Base-by-base conservation (phyloP, 2,797 vertebrate genomes). In the Sebastes trivittatus region DNA sequence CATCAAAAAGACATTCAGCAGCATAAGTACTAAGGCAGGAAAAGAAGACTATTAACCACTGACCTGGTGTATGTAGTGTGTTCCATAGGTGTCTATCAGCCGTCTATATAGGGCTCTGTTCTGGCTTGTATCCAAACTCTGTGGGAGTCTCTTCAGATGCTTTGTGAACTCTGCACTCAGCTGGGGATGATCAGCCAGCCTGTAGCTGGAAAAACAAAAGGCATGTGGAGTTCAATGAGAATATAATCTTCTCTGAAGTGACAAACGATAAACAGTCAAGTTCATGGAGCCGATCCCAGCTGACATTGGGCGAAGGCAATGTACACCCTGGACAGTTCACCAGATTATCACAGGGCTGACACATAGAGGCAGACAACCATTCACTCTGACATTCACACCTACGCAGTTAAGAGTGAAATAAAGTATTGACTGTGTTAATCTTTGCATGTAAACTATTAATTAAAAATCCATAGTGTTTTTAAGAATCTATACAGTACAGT, bases 81-180 rank as follows among this genome's bases (percentile, higher is more conserved):
- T 98, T 32, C 97, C 97, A 0, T 96, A 98, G 30, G 85, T 96
- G 86, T 95, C 88, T 72, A 98, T 96, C 9, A 97, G 91, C 4
- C 93, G 89, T 30, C 72, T 84, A 66, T 97, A 98, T 9, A 92
- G 72, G 0, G 89, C 72, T 87, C 77, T 81, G 10, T 91, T 94
- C 65, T 90, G 89, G 54, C 13, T 34, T 32, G 89, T 90, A 1
- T 87, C 91, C 23, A 96, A 90, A 16, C 81, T 52, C 60, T 54
- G 82, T 0, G 96, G 96, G 75, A 98, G 96, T 60, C 42, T 83
- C 56, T 54, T 90, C 30, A 98, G 77, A 59, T 95, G 95, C 52
- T 82, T 95, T 23, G 64, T 93, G 93, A 98, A 98, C 77, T 97
- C 93, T 0, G 72, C 64, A 49, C 94, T 96, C 60, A 97, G 95